Conservation (phyloP, 2,113 vertebrate species). For the Odocoileus hemionus region DNA sequence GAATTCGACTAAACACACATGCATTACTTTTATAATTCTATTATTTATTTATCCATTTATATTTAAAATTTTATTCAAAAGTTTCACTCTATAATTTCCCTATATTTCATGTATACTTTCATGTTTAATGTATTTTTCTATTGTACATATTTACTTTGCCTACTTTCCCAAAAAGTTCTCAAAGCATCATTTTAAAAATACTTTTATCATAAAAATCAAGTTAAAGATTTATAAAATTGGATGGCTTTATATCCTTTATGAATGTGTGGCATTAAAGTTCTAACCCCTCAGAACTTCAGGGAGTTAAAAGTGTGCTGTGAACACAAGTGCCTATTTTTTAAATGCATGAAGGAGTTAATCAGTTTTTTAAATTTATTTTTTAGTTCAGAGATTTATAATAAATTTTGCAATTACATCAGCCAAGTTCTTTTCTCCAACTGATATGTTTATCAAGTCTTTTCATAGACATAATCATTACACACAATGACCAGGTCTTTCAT, state of each 20-base stretch:
- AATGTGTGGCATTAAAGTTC: background rate
- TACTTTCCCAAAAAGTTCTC: background rate
- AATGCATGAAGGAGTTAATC: background rate
- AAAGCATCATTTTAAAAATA: background rate
- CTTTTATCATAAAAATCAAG: background rate
- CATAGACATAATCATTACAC: background rate
- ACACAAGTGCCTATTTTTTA: background rate
- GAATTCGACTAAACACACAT: background rate
- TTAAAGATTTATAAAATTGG: background rate
- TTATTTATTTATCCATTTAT: background rate
- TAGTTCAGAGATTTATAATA: background rate
- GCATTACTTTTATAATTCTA: background rate
- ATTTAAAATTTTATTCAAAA: constrained; percentile 32
- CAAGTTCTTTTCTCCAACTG: background rate
- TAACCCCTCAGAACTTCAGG: background rate
- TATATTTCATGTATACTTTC: background rate
- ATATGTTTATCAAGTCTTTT: background rate
- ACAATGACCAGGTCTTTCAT: background rate
- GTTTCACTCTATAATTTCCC: background rate
- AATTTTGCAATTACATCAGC: background rate
- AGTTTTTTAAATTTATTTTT: background rate
- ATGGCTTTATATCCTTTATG: background rate
- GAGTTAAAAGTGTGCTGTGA: background rate
- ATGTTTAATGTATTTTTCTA: background rate
- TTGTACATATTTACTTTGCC: background rate